Base-by-base conservation (phyloP, 1,140 invertebrate genomes). In the Polypedilum vanderplanki region DNA sequence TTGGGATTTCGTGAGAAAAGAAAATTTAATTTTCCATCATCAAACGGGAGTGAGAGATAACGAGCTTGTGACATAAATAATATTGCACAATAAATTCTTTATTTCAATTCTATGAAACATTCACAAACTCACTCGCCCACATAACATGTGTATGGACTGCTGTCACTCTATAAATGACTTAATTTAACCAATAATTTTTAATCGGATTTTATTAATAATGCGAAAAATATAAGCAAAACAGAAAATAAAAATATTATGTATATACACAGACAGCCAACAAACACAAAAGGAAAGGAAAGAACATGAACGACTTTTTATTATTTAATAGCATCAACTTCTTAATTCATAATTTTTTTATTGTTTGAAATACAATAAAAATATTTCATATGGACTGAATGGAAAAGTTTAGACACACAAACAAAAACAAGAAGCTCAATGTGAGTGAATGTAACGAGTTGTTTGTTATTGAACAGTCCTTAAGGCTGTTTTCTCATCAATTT, bases 101-200 rank as follows among this genome's bases (percentile, higher is more conserved):
- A 15, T 57, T 15, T 57, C n/a, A 33, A 33, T 5, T 33, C 24
- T 33, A 33, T 1, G 1, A 1, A 57, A 57, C 4, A 15, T 15
- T 57, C 46, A 15, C 46, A 57, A 57, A 15, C 12, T 7, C 41
- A 8, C 41, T 10, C 46, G 15, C 46, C 8, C 12, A 57, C 12
- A 57, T n/a, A n/a, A 57, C 3, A 57, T n/a, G n/a, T 57, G 12
- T 57, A 57, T 57, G n/a, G 41, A 46, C 41, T 57, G n/a, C 46
- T n/a, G 12, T 57, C 12, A 57, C 46, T 57, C 24, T 33, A 33
- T 33, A 57, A 15, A 57, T 57, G 12, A 15, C 46, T 57, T 57
- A 57, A 57, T 57, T 57, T 57, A 33, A n/a, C 46, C 46, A 57
- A 57, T 57, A 57, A 57, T n/a, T 57, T 57, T 57, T 57, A 57